Evolutionary conservation across 2,113 vertebrate genomes (phyloP).

Genomic region (Pelmatolapia mariae): DNA sequence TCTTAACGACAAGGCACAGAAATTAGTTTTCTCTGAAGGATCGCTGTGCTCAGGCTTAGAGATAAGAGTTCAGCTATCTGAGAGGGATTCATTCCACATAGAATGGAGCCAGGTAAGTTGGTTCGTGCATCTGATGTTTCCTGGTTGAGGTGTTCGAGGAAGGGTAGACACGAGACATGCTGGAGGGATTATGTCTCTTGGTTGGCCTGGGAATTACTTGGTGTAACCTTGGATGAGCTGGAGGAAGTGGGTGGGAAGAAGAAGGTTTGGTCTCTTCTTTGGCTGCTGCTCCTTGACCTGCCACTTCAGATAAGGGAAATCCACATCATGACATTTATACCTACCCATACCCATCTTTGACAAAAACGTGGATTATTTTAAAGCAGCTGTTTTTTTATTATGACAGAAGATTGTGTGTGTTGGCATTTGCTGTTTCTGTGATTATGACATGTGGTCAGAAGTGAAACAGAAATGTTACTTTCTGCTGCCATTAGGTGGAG

Average conservation of each 20-base stretch:
- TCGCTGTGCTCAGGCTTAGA: neutral
- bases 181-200: neutral
- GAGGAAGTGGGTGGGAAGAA: neutral
- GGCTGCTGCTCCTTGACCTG: neutral
- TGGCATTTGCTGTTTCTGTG: neutral
- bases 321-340: neutral
- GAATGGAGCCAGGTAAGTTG: neutral
- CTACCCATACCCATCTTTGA: neutral
- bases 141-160: neutral
- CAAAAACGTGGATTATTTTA: neutral
- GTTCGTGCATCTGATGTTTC: neutral
- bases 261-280: neutral
- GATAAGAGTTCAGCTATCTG: neutral
- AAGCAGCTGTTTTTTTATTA: neutral
- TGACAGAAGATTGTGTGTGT: neutral
- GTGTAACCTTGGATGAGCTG: neutral
- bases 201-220: neutral
- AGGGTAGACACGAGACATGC: neutral
- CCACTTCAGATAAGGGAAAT: neutral
- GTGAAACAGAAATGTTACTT: neutral
- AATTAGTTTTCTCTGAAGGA: neutral
- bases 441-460: neutral
- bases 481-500: constrained; percentile 77
- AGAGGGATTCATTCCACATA: neutral
- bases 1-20: neutral